phyloP scores from a whole-genome alignment of 2,113 vertebrate genomes.

The Piaya cayana region DNA sequence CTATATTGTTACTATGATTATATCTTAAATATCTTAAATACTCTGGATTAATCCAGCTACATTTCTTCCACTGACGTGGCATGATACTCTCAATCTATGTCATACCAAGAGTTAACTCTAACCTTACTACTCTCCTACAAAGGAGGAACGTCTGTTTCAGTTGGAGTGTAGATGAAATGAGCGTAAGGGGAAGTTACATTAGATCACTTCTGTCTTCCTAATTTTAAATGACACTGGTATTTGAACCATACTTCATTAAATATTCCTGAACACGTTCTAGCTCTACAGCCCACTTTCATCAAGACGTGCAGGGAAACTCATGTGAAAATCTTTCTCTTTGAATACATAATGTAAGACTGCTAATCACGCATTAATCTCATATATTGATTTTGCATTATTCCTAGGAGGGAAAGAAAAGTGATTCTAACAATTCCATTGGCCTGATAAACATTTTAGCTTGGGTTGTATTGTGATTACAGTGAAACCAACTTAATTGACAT shows the following conservation, averaged over 20 bases:
- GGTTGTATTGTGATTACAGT: not conserved
- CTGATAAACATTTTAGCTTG: not conserved
- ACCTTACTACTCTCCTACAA: not conserved
- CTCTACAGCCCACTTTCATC: not conserved
- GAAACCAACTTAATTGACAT: not conserved
- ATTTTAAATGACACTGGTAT: constrained; percentile 51
- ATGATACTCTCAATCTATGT: not conserved
- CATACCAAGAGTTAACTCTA: not conserved
- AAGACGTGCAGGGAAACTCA: not conserved
- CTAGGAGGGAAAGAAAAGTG: not conserved
- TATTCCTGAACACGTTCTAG: not conserved
- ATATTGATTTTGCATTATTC: constrained; percentile 2
- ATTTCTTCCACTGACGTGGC: not conserved
- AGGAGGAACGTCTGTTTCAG: not conserved
- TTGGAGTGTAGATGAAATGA: not conserved
- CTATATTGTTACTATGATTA: not conserved
- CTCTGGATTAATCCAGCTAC: not conserved
- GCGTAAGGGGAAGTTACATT: not conserved
- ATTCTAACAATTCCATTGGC: not conserved
- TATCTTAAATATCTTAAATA: not conserved
- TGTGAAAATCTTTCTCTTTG: constrained; percentile 13
- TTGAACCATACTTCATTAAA: constrained; percentile 36
- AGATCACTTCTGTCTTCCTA: constrained; percentile 30
- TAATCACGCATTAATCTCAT: not conserved
- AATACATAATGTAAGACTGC: not conserved